Conservation (phyloP, 2,888 invertebrate species). For the Euplagia quadripunctaria region DNA sequence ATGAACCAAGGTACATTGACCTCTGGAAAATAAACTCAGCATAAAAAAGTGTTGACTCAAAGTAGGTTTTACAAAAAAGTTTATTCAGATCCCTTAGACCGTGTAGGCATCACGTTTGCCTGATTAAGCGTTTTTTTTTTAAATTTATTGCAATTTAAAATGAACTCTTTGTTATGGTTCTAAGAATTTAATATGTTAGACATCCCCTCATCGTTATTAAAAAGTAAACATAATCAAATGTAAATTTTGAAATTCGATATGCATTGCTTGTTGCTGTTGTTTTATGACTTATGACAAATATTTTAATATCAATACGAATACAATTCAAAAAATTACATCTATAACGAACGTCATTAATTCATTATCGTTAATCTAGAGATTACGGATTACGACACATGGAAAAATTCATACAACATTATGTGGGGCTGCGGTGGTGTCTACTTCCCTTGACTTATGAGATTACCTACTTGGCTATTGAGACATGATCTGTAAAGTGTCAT, state of each 20-base stretch:
- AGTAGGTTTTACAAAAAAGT: conserved; percentile 5
- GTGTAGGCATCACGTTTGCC: conserved; percentile 17
- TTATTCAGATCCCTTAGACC: conserved; percentile 14
- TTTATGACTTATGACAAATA: no score
- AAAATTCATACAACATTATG: background rate
- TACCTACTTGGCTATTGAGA: background rate
- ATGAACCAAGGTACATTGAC: conserved; percentile 19
- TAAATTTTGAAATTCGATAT: background rate
- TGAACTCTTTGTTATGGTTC: background rate
- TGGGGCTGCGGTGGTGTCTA: background rate
- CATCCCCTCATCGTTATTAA: background rate
- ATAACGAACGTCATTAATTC: background rate
- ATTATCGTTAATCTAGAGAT: background rate
- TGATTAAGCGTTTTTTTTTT: conserved; percentile 7
- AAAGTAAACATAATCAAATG: background rate
- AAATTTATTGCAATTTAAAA: background rate
- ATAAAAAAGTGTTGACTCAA: conserved; percentile 9
- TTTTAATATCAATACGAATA: background rate
- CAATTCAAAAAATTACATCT: background rate
- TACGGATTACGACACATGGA: background rate
- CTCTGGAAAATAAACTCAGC: conserved; percentile 5
- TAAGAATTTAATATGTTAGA: background rate
- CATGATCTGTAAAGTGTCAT: background rate
- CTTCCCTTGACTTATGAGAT: background rate
- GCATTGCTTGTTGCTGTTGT: no score